phyloP scores from a whole-genome alignment of 2,888 invertebrate genomes.

The Drosophila nigricruria region DNA sequence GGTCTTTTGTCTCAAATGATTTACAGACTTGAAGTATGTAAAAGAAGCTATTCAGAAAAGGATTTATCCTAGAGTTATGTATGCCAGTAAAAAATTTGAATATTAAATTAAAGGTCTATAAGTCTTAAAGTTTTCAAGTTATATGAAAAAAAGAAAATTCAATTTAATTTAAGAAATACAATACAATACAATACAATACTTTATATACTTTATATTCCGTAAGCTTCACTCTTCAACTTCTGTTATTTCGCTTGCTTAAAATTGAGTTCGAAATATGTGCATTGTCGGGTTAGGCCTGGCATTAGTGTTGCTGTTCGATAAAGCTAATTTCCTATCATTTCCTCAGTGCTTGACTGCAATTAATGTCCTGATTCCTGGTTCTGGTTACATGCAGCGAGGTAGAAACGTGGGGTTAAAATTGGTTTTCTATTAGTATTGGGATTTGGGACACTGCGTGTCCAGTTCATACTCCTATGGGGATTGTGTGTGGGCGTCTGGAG shows the following conservation, averaged over 20 bases:
- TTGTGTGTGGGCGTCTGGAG: neutral
- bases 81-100: neutral
- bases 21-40: neutral
- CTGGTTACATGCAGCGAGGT: neutral
- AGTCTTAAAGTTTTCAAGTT: too few relatives aligned
- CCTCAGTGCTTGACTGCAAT: neutral
- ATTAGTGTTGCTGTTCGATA: neutral
- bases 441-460: constrained; percentile 11
- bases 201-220: neutral
- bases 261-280: neutral
- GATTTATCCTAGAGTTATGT: neutral
- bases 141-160: too few relatives aligned
- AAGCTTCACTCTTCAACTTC: neutral
- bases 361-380: neutral
- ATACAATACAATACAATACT: too few relatives aligned
- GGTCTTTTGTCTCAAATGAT: neutral
- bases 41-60: neutral
- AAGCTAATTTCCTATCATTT: neutral
- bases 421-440: neutral
- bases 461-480: neutral
- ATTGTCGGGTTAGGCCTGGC: neutral
- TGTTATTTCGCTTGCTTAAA: neutral
- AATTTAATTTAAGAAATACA: too few relatives aligned
- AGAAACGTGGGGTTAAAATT: neutral
- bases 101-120: neutral